phyloP scores from a whole-genome alignment of 2,888 invertebrate genomes.

The Eupithecia subumbrata region DNA sequence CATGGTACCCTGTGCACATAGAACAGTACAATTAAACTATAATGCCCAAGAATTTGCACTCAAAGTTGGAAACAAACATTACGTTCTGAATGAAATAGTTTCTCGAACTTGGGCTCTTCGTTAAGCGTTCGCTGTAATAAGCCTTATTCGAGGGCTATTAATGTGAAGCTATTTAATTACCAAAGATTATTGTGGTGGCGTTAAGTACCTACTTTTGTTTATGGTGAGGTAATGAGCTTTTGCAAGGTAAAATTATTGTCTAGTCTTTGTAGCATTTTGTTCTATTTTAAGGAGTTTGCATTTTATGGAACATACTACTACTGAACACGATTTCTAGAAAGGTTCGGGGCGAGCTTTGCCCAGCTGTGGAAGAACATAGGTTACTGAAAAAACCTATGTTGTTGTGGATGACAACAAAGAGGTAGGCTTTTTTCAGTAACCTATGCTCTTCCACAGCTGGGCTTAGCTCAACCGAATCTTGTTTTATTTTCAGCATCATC shows the following conservation, averaged over 20 bases:
- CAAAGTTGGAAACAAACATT: conserved; percentile 57
- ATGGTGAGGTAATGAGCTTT: conserved; percentile 15
- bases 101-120: conserved; percentile 53
- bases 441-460: too few species aligned
- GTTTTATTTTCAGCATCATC: too few species aligned
- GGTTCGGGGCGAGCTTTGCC: neutral
- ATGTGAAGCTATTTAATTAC: conserved; percentile 45
- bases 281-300: too few species aligned
- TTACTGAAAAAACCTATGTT: neutral
- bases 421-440: too few species aligned
- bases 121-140: conserved; percentile 56
- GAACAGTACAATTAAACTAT: conserved; percentile 52
- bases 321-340: neutral
- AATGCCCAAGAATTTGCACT: conserved; percentile 53
- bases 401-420: too few species aligned
- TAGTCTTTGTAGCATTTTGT: neutral
- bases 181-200: conserved; percentile 37
- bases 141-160: conserved; percentile 53
- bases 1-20: neutral
- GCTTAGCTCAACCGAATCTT: too few species aligned
- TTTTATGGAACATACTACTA: neutral
- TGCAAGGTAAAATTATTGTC: neutral
- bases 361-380: neutral
- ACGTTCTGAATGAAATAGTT: conserved; percentile 62
- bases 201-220: conserved; percentile 35